Percentiles rank a stretch among this genome's conserved stretches.
phyloP scores from a whole-genome alignment of 2,113 vertebrate species.

The Tapirus terrestris region DNA sequence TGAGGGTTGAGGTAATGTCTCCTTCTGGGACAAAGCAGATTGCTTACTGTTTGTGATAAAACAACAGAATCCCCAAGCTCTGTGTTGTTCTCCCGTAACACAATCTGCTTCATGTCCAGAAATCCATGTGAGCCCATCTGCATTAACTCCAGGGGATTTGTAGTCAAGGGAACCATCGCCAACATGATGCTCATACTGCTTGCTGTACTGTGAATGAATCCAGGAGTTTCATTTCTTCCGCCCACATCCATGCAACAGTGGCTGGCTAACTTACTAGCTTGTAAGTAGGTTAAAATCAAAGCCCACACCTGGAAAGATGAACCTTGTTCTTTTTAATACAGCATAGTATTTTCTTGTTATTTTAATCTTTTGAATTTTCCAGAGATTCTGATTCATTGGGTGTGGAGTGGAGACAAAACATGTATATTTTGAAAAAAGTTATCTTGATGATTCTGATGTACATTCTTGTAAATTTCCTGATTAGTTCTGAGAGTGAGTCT shows the following conservation, averaged over 20 bases:
- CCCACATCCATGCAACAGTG: not conserved
- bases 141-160: not conserved
- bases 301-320: slow-evolving; percentile 4
- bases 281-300: not conserved
- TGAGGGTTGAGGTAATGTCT: not conserved
- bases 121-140: not conserved
- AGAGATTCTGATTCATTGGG: slow-evolving; percentile 16
- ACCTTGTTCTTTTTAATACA: slow-evolving; percentile 28
- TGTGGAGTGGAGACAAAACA: not conserved
- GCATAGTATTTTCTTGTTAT: not conserved
- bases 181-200: not conserved
- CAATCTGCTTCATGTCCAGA: not conserved
- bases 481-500: slow-evolving; percentile 39
- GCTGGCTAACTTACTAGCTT: not conserved
- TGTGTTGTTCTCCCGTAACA: not conserved
- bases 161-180: not conserved
- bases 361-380: slow-evolving; percentile 43
- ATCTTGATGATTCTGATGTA: not conserved
- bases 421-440: slow-evolving; percentile 42
- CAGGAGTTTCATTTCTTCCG: not conserved
- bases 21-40: not conserved
- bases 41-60: not conserved
- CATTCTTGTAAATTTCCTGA: slow-evolving; percentile 7
- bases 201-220: not conserved
- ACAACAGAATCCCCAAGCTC: not conserved